Conservation (phyloP, 2,113 vertebrate species). For the Daphoenositta chrysoptera region DNA sequence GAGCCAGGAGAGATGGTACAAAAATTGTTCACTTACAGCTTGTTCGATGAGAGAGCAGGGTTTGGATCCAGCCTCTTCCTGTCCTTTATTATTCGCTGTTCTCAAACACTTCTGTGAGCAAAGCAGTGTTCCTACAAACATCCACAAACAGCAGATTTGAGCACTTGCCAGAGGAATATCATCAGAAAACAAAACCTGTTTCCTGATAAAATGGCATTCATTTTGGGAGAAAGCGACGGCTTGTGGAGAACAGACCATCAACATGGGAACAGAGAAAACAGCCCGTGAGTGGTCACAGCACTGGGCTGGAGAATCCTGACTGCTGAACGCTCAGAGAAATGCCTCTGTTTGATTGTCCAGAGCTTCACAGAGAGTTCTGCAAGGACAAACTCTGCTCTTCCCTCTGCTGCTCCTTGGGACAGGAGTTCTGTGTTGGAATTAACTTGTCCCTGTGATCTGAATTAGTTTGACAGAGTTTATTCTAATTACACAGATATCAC, state of each 20-base stretch:
- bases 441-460: background rate
- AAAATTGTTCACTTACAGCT: conserved; percentile 31
- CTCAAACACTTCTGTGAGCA: conserved; percentile 52
- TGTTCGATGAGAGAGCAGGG: background rate
- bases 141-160: conserved; percentile 57
- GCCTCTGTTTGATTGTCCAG: background rate
- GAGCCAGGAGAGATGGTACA: background rate
- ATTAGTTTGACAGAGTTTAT: background rate
- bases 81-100: conserved; percentile 19
- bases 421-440: background rate
- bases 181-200: conserved; percentile 66
- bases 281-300: background rate
- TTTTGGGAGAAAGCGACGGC: conserved; percentile 11
- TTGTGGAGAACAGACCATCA: conserved; percentile 23
- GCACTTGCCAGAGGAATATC: conserved; percentile 36
- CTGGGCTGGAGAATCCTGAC: background rate
- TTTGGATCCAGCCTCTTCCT: conserved; percentile 26
- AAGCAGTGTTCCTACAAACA: conserved; percentile 56
- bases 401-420: background rate
- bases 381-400: background rate
- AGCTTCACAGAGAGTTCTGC: background rate
- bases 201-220: conserved; percentile 55
- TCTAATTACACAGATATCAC: background rate
- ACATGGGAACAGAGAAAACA: background rate
- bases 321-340: background rate